A percentile compares a stretch with the other conserved stretches of the same genome.
Evolutionary conservation across 2,113 vertebrate genomes (phyloP).

Genomic region (Myotis davidii): DNA sequence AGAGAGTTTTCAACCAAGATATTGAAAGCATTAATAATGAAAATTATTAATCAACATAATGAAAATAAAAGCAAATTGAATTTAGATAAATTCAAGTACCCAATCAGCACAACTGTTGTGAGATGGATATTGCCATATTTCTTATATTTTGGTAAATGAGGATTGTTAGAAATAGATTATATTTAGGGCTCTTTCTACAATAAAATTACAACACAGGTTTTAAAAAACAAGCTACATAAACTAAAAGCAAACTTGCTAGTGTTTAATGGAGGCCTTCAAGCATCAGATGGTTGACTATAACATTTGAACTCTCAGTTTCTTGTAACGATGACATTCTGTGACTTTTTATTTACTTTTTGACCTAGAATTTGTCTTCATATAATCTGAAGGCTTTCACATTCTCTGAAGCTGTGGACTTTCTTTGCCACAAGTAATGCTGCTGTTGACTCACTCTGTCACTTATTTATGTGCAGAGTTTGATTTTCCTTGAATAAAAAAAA

Average conservation of each 20-base stretch:
- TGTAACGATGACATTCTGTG: not conserved
- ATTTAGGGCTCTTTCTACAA: not conserved
- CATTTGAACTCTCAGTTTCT: not conserved
- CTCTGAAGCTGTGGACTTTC: not conserved
- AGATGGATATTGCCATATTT: not conserved
- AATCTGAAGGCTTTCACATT: not conserved
- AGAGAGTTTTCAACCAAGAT: not conserved
- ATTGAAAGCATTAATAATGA: not conserved
- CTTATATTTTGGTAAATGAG: not conserved
- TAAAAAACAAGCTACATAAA: not conserved
- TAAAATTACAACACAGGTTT: not conserved
- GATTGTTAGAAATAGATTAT: not conserved
- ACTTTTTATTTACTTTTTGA: not conserved
- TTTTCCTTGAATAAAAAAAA: not conserved
- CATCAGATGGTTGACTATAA: not conserved
- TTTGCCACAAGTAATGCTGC: not conserved
- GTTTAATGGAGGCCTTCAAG: not conserved
- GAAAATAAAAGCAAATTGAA: conserved; percentile 28
- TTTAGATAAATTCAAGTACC: not conserved
- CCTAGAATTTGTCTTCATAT: not conserved
- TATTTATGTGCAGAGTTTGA: not conserved
- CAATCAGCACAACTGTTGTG: not conserved
- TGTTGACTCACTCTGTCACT: not conserved
- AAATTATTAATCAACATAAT: not conserved
- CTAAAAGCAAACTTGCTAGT: not conserved